These are phyloP conservation scores for Trachelus troglodyta DNA, from an alignment of 2,888 invertebrate genomes.

Conservation along the genomic window DNA sequence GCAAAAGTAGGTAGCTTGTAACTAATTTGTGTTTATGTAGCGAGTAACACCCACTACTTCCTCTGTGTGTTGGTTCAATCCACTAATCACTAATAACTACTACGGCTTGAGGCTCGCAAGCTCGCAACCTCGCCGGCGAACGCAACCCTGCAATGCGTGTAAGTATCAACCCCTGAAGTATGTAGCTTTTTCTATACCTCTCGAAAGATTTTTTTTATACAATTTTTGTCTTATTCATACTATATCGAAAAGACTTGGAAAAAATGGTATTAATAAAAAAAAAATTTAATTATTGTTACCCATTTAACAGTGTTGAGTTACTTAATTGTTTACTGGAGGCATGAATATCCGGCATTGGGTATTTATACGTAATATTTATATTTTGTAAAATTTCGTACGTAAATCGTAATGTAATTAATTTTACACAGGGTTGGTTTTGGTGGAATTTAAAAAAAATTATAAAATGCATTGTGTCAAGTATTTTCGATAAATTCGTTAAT, in stretches of 20 bases:
- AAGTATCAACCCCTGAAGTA: constrained; percentile 47
- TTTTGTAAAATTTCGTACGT: neutral
- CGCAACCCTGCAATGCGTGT: constrained; percentile 51
- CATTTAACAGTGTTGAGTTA: neutral
- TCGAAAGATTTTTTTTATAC: neutral
- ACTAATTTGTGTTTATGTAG: constrained; percentile 66
- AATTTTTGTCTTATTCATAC: neutral
- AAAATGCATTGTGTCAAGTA: neutral
- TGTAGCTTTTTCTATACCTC: constrained; percentile 14
- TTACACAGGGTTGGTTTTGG: neutral
- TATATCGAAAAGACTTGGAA: neutral
- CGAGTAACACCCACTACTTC: constrained; percentile 61
- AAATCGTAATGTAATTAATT: neutral
- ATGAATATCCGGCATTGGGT: neutral
- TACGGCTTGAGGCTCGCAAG: constrained; percentile 58
- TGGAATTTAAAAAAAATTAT: neutral
- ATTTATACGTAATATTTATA: neutral
- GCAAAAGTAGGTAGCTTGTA: constrained; percentile 59
- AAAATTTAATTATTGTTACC: neutral
- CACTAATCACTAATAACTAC: constrained; percentile 63
- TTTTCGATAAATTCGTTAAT: neutral
- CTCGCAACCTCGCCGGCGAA: constrained; percentile 51
- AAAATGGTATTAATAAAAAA: neutral
- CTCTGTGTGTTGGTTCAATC: constrained; percentile 60
- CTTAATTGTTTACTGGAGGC: neutral